Evolutionary conservation across 1,140 invertebrate species (phyloP).

Genomic region (Caenorhabditis brenneri): DNA sequence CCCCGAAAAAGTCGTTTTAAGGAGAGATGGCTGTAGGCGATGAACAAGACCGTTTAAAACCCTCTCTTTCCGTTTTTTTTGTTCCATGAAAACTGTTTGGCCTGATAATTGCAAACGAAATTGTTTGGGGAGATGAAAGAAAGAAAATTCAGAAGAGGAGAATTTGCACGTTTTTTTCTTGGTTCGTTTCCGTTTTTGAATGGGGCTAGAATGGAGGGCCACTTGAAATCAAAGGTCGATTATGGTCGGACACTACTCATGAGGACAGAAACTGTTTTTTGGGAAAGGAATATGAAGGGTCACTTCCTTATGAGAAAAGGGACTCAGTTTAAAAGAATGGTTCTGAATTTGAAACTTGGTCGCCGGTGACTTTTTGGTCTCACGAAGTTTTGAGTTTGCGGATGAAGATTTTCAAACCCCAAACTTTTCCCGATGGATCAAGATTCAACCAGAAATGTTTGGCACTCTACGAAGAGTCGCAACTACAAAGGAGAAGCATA

Average conservation of each 20-base stretch:
- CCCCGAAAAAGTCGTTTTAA: not conserved
- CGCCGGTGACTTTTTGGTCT: too few relatives aligned
- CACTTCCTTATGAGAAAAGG: not conserved
- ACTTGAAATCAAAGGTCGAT: constrained; percentile 26
- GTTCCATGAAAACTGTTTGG: not conserved
- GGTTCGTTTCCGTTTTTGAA: not conserved
- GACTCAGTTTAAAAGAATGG: too few relatives aligned
- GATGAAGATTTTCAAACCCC: too few relatives aligned
- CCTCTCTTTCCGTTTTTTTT: not conserved
- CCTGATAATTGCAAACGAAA: constrained; percentile 7
- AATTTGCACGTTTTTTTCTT: constrained; percentile 20
- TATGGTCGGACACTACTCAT: not conserved
- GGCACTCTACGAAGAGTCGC: too few relatives aligned
- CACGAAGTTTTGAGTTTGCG: too few relatives aligned
- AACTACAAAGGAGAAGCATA: too few relatives aligned
- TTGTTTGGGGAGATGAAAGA: not conserved
- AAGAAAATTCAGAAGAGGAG: too few relatives aligned
- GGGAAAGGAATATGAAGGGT: too few relatives aligned
- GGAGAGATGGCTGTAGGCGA: not conserved
- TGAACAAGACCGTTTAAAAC: constrained; percentile 9
- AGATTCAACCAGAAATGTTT: too few relatives aligned
- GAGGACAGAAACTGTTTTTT: not conserved
- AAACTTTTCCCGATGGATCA: too few relatives aligned
- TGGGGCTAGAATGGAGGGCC: not conserved
- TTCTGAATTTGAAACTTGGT: too few relatives aligned